Evolutionary conservation across 2,113 vertebrate genomes (phyloP).

Genomic region (Morone saxatilis): DNA sequence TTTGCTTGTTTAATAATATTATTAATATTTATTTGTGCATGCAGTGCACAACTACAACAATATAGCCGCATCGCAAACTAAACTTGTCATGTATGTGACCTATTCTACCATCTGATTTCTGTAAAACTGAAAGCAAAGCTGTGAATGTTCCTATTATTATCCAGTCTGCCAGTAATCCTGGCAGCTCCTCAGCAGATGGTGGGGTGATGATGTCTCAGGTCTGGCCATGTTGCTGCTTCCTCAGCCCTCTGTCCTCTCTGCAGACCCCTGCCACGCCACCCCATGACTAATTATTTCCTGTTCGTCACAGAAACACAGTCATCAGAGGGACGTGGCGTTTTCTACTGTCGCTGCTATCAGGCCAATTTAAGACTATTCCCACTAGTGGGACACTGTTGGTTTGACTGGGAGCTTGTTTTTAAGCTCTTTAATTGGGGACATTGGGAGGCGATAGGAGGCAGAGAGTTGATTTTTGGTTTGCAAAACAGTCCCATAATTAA

Average conservation of each 20-base stretch:
- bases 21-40: neutral
- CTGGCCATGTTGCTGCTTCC: slow-evolving; percentile 63
- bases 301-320: slow-evolving; percentile 70
- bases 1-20: slow-evolving; percentile 5
- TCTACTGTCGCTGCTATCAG: slow-evolving; percentile 52
- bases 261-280: slow-evolving; percentile 64
- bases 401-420: slow-evolving; percentile 56
- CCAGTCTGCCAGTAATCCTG: slow-evolving; percentile 61
- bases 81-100: slow-evolving; percentile 18
- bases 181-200: slow-evolving; percentile 80
- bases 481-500: slow-evolving; percentile 38
- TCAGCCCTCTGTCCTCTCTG: slow-evolving; percentile 64
- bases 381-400: slow-evolving; percentile 52
- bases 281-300: slow-evolving; percentile 82
- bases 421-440: slow-evolving; percentile 51
- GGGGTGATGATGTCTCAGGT: slow-evolving; percentile 53
- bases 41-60: neutral
- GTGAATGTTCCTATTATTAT: slow-evolving; percentile 59
- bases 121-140: slow-evolving; percentile 25
- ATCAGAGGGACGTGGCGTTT: slow-evolving; percentile 57
- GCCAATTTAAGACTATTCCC: slow-evolving; percentile 58
- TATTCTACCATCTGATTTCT: slow-evolving; percentile 40
- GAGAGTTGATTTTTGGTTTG: slow-evolving; percentile 38
- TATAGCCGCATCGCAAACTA: slow-evolving; percentile 1
- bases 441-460: neutral